Percentiles rank a stretch among this genome's conserved stretches.
Conservation (phyloP, 1,140 invertebrate genomes). For the Drosophila athabasca region DNA sequence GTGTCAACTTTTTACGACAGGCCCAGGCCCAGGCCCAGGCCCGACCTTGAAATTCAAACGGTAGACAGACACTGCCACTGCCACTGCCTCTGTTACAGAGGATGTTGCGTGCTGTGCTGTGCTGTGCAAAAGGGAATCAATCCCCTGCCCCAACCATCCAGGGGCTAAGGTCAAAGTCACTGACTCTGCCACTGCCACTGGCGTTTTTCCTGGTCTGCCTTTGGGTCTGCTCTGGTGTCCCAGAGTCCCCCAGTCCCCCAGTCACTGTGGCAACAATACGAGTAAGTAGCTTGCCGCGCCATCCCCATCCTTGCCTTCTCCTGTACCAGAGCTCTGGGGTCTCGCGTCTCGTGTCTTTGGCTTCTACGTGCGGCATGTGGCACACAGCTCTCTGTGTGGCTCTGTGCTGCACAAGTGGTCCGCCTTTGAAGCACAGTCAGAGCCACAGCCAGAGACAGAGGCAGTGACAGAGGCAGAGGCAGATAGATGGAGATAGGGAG, state of each 20-base stretch:
- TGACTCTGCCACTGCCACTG: conserved; percentile 16
- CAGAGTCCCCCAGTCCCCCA: not conserved
- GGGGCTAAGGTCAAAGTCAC: conserved; percentile 57
- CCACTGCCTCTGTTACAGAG: conserved; percentile 8
- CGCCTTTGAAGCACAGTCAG: conserved; percentile 39
- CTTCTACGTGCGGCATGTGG: conserved; percentile 49
- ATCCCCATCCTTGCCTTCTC: too few species aligned
- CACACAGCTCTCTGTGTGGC: conserved; percentile 1
- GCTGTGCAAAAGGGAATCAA: conserved; percentile 53
- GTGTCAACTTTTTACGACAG: conserved; percentile 52
- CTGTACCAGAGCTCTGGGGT: conserved; percentile 18
- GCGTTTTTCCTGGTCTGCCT: conserved; percentile 32
- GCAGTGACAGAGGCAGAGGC: too few species aligned
- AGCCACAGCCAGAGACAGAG: not conserved
- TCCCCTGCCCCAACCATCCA: conserved; percentile 13
- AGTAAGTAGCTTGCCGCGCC: conserved; percentile 57
- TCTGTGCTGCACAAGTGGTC: conserved; percentile 28
- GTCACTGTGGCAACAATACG: conserved; percentile 49
- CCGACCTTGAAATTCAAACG: conserved; percentile 63
- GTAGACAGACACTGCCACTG: conserved; percentile 24
- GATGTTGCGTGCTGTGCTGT: conserved; percentile 62
- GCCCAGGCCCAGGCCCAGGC: not conserved
- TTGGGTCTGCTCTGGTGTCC: not conserved
- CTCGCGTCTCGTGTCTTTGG: conserved; percentile 15
- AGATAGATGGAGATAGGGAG: too few species aligned